phyloP scores from a whole-genome alignment of 2,113 vertebrate genomes.

The Stegostoma tigrinum region DNA sequence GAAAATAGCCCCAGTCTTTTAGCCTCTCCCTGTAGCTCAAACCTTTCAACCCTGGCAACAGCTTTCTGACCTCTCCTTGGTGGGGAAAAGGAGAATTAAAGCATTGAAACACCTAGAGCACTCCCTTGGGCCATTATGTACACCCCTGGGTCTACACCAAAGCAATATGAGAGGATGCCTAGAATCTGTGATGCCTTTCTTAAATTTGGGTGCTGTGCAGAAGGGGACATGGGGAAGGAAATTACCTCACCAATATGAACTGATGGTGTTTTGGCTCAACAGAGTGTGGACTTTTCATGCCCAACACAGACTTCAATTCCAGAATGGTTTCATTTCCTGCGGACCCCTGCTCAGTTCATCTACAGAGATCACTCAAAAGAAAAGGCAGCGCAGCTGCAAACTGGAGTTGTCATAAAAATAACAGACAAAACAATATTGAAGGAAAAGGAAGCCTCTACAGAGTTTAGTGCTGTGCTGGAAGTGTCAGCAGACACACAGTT shows the following conservation, averaged over 20 bases:
- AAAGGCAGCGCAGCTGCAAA: background rate
- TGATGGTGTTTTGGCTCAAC: background rate
- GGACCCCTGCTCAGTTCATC: background rate
- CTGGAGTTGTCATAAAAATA: background rate
- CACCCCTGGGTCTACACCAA: background rate
- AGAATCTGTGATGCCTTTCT: background rate
- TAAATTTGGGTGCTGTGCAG: background rate
- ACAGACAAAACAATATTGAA: background rate
- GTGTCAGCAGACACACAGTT: background rate
- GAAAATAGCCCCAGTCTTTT: too few species aligned
- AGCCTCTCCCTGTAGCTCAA: too few species aligned
- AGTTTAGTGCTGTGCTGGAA: background rate
- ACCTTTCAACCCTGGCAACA: too few species aligned
- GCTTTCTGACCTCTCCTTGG: too few species aligned
- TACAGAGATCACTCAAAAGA: background rate
- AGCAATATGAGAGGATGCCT: background rate
- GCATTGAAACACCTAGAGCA: background rate
- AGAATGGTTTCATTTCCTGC: constrained; percentile 30
- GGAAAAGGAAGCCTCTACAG: background rate
- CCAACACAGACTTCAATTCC: background rate
- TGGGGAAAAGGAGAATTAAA: background rate
- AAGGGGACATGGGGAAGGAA: background rate
- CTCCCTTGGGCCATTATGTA: background rate
- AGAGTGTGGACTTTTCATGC: background rate
- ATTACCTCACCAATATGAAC: background rate